Percentiles rank a stretch among this genome's conserved stretches.
Conservation (phyloP, 2,888 invertebrate species). For the Metallyticus violacea region DNA sequence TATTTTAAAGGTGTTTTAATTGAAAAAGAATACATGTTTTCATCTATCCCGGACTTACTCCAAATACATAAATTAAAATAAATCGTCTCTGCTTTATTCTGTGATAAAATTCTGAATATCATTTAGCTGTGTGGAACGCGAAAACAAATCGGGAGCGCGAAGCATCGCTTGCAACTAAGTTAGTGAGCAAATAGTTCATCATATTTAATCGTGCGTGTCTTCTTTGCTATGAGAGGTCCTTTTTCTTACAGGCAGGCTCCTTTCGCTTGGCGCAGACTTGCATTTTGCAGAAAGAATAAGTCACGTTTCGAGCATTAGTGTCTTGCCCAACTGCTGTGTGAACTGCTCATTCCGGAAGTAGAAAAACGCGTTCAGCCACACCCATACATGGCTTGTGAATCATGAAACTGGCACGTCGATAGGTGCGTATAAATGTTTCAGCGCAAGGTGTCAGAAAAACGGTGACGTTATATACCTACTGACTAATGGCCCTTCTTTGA, state of each 20-base stretch:
- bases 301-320: not conserved
- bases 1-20: too few species aligned
- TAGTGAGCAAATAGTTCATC: not conserved
- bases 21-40: too few species aligned
- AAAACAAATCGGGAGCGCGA: too few species aligned
- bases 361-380: not conserved
- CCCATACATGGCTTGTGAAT: not conserved
- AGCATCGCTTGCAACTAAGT: too few species aligned
- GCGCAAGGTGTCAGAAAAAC: not conserved
- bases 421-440: too few species aligned
- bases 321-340: not conserved
- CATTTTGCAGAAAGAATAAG: not conserved
- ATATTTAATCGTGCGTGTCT: not conserved
- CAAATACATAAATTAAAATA: too few species aligned
- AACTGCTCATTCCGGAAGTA: not conserved
- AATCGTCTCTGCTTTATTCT: too few species aligned
- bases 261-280: not conserved
- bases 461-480: not conserved
- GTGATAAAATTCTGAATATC: too few species aligned
- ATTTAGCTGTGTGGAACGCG: too few species aligned
- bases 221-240: not conserved
- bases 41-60: too few species aligned
- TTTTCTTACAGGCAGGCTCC: not conserved
- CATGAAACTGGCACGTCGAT: not conserved
- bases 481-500: not conserved